Conservation (phyloP, 2,113 vertebrate genomes). For the Psilopsiagon aurifrons region DNA sequence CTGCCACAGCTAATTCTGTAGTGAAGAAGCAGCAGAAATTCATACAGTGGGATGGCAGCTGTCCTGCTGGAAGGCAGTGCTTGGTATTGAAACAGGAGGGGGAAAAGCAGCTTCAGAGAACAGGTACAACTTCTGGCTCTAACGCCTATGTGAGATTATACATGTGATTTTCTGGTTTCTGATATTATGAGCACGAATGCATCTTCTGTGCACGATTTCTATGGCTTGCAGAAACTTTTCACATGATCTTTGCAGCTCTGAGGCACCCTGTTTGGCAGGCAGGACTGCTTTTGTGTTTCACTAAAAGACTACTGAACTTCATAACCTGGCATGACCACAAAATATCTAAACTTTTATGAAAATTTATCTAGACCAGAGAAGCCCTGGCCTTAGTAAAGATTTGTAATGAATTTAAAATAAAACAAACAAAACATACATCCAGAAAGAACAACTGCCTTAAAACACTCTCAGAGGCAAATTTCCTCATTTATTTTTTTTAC, state of each 20-base stretch:
- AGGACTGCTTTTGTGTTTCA: neutral
- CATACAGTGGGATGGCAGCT: neutral
- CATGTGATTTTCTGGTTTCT: neutral
- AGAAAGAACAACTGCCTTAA: neutral
- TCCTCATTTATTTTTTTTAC: neutral
- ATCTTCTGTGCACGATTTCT: neutral
- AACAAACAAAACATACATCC: neutral
- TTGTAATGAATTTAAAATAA: neutral
- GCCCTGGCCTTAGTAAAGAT: neutral
- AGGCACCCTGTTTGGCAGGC: neutral
- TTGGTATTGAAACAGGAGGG: neutral
- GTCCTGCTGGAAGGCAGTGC: neutral
- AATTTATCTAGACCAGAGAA: neutral
- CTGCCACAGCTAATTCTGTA: neutral
- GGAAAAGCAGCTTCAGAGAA: neutral
- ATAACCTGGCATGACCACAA: neutral
- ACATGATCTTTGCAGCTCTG: neutral
- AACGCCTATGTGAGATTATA: fast-evolving
- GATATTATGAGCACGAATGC: neutral
- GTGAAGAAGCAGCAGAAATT: neutral
- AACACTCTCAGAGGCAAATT: neutral
- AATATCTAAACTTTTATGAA: neutral
- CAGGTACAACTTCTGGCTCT: neutral
- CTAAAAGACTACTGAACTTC: neutral
- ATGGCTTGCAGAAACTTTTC: neutral